These are phyloP conservation scores for Drosophila macrospina DNA, from an alignment of 2,888 invertebrate species.

Conservation along the genomic window DNA sequence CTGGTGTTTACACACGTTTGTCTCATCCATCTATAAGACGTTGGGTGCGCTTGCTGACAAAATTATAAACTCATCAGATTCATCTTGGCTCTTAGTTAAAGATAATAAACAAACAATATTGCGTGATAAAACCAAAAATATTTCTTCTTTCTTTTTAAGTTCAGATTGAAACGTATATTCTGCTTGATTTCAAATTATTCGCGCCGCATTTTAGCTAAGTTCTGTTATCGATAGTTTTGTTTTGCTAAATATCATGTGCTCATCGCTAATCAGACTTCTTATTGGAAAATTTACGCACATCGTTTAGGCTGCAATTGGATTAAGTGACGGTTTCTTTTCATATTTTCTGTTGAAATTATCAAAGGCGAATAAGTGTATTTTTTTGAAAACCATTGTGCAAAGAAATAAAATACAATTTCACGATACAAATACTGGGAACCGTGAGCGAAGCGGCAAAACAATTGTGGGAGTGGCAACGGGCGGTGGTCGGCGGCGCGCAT, in stretches of 20 bases:
- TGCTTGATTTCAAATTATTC: constrained; percentile 30
- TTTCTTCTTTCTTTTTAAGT: not conserved
- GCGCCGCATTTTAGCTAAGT: not conserved
- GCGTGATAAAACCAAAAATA: constrained; percentile 7
- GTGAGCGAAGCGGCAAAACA: constrained; percentile 4
- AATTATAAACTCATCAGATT: constrained; percentile 59
- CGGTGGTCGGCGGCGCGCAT: constrained; percentile 52
- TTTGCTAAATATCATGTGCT: not conserved
- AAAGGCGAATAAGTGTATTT: constrained; percentile 1
- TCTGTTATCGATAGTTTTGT: constrained; percentile 42
- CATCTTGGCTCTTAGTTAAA: constrained; percentile 1
- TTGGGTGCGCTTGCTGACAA: constrained; percentile 80
- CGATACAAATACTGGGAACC: not conserved
- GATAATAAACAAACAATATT: constrained; percentile 9
- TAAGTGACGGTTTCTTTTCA: constrained; percentile 30
- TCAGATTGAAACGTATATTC: not conserved
- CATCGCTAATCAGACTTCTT: constrained; percentile 45
- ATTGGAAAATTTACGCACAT: constrained; percentile 55
- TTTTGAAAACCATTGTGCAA: constrained; percentile 4
- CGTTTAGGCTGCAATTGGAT: constrained; percentile 38
- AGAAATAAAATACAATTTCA: not conserved
- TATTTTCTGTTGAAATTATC: not conserved
- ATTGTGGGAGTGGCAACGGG: constrained; percentile 45
- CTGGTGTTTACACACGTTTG: constrained; percentile 82
- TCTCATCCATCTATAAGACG: constrained; percentile 79